A percentile compares a stretch with the other conserved stretches of the same genome.
Evolutionary conservation across 2,113 vertebrate species (phyloP).

Genomic region (Narcine bancroftii): DNA sequence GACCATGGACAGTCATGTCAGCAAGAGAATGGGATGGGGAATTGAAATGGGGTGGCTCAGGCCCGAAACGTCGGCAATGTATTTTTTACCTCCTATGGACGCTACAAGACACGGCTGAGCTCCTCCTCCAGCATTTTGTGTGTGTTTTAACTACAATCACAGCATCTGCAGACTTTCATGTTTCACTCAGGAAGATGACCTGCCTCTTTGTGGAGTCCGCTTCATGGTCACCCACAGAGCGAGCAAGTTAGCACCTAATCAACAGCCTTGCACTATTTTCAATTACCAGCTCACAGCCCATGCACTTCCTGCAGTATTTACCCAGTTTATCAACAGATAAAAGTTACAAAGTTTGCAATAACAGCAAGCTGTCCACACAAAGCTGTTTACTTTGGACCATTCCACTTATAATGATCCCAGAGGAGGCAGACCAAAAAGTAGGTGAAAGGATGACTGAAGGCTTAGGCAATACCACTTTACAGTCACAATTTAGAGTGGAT

Average conservation of each 20-base stretch:
- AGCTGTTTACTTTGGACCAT: neutral
- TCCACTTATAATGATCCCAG: neutral
- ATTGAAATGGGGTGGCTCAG: too few species aligned
- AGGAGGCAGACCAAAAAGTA: neutral
- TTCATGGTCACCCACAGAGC: neutral
- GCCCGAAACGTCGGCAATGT: too few species aligned
- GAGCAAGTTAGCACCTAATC: neutral
- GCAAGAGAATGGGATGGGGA: too few species aligned
- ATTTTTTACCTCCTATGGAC: too few species aligned
- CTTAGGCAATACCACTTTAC: neutral
- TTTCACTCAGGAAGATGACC: neutral
- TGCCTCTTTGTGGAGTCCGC: too few species aligned
- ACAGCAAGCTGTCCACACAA: neutral
- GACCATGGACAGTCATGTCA: too few species aligned
- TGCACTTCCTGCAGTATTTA: neutral
- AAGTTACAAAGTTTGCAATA: neutral
- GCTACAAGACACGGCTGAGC: too few species aligned
- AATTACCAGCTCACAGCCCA: neutral
- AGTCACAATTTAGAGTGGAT: too few species aligned
- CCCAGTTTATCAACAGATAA: neutral
- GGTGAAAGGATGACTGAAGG: neutral
- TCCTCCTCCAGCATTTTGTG: too few species aligned
- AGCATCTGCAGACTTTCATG: too few species aligned
- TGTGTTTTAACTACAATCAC: too few species aligned
- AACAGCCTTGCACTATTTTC: neutral